Base-by-base conservation (phyloP, 2,113 vertebrate genomes). In the Boulengeromyrus knoepffleri region DNA sequence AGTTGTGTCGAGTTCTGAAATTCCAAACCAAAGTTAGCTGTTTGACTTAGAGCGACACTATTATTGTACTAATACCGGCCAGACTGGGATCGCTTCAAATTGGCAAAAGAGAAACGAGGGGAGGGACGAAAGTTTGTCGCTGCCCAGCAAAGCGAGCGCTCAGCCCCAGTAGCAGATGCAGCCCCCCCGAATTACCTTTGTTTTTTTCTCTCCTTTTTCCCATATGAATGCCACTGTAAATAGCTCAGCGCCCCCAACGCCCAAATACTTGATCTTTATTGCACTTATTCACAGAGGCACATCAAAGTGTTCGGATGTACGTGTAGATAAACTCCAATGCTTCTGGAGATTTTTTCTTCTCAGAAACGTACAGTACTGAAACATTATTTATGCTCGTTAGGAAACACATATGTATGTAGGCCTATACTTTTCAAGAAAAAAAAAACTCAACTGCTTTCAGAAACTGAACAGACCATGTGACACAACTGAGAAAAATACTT, bases 91-190 rank as follows among this genome's bases (percentile, higher is more conserved):
- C 90, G 93, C 88, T 91, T 89, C 89, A 80, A 91, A 87, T n/a
- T 80, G 74, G 74, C n/a, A 39, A 70, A 66, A n/a, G 27, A 87
- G 56, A 39, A 13, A 80, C 45, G 92, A 91, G 93, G 94, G 96
- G 96, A 95, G 96, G 96, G 92, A 91, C 95, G 92, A 91, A 93
- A 93, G 92, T 93, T 89, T 91, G 88, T 93, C 42, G 42, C 56
- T 88, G 88, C 58, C 56, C 88, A 70, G 39, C 58, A 46, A 70
- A 62, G 53, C 53, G 53, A 56, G 53, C 53, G 17, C 19, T 56
- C 53, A 56, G 53, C 19, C 45, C 58, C 42, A n/a, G 42, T 31
- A 9, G 45, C 56, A 17, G n/a, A 70, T 62, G 58, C 21, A 42
- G 58, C 62, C 24, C 36, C 42, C 5, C 42, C 36, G 47, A 8